Evolutionary conservation across 2,797 vertebrate genomes (phyloP).

Genomic region (Tinamus major): DNA sequence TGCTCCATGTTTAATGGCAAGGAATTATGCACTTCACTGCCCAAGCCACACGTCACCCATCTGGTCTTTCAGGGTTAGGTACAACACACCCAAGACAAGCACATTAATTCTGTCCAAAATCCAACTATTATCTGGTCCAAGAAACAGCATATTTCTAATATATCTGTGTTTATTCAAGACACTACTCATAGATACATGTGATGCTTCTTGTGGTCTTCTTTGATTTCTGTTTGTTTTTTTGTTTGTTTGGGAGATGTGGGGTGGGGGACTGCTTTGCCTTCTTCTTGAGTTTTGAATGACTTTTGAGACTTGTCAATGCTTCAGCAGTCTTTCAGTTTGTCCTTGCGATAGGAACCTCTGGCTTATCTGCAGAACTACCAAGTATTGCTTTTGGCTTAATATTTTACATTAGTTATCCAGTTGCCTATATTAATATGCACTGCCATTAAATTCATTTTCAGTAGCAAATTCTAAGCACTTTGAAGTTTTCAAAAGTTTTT

Average conservation of each 20-base stretch:
- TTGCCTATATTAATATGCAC: not conserved
- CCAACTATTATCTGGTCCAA: conserved; percentile 1
- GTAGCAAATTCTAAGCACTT: not conserved
- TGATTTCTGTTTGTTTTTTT: not conserved
- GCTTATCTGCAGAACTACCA: not conserved
- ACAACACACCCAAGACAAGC: not conserved
- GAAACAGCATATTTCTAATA: not conserved
- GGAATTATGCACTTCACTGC: conserved; percentile 38
- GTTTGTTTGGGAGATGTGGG: not conserved
- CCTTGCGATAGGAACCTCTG: not conserved
- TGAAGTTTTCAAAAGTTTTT: too few species aligned
- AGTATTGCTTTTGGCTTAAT: conserved; percentile 42
- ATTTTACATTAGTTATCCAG: conserved; percentile 53
- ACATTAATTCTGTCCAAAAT: not conserved
- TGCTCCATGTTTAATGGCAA: conserved; percentile 56
- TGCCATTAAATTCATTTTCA: conserved; percentile 44
- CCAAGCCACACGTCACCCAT: not conserved
- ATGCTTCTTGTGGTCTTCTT: not conserved
- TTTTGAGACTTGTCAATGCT: conserved; percentile 18
- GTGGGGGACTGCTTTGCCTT: not conserved
- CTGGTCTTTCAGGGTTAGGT: conserved; percentile 35
- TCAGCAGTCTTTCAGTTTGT: conserved; percentile 1
- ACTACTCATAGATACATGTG: not conserved
- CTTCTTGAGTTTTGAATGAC: conserved; percentile 6
- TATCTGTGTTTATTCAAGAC: not conserved